These are phyloP conservation scores for Idaea straminata DNA, from an alignment of 2,888 invertebrate genomes.

Conservation along the genomic window DNA sequence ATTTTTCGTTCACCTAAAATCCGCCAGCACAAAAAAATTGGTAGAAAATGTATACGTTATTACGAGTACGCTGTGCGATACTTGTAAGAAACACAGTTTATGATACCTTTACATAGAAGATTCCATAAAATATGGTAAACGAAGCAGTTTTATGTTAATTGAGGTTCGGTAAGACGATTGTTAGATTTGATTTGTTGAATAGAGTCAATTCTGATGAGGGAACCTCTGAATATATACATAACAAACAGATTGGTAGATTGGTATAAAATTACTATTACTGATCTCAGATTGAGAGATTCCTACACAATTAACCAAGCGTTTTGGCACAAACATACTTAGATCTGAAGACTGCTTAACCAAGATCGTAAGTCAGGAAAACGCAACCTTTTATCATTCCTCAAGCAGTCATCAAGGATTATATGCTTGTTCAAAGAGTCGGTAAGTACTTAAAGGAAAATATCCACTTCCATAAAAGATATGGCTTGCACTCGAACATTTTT, in stretches of 20 bases:
- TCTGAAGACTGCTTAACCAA: too few relatives aligned
- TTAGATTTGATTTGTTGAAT: not conserved
- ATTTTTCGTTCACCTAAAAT: not conserved
- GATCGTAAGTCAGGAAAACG: too few relatives aligned
- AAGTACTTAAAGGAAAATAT: not conserved
- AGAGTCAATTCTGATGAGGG: not conserved
- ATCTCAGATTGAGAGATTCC: too few relatives aligned
- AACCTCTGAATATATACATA: not conserved
- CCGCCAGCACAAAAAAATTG: not conserved
- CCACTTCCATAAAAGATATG: too few relatives aligned
- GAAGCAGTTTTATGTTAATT: not conserved
- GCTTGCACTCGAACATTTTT: too few relatives aligned
- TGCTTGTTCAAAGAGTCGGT: not conserved
- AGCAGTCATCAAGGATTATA: not conserved
- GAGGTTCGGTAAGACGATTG: not conserved
- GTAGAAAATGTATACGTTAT: not conserved
- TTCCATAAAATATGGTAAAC: not conserved
- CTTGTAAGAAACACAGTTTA: not conserved
- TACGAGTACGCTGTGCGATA: not conserved
- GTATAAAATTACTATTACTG: too few relatives aligned
- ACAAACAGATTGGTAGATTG: too few relatives aligned
- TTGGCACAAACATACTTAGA: too few relatives aligned
- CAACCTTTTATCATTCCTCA: too few relatives aligned
- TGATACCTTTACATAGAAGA: not conserved
- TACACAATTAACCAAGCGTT: too few relatives aligned